phyloP scores from a whole-genome alignment of 2,888 invertebrate species.

The Metopia argyrocephala region DNA sequence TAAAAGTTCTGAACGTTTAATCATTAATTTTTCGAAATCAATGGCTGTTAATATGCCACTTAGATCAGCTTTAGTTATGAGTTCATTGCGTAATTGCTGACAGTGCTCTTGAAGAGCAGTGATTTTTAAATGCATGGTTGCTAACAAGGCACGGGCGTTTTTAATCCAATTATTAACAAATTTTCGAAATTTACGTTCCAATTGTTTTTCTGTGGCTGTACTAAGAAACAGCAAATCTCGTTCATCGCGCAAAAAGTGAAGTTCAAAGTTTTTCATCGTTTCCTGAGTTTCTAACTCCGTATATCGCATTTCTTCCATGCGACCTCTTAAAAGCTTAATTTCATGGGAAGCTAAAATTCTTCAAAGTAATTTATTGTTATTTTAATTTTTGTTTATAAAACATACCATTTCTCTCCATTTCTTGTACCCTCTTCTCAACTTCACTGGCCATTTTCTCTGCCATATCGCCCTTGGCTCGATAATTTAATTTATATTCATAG shows the following conservation, averaged over 20 bases:
- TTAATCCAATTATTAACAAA: constrained; percentile 81
- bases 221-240: constrained; percentile 70
- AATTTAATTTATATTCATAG: constrained; percentile 72
- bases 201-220: constrained; percentile 73
- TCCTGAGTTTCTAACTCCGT: constrained; percentile 79
- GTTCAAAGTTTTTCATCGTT: constrained; percentile 78
- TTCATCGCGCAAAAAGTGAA: constrained; percentile 72
- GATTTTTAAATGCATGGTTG: constrained; percentile 80
- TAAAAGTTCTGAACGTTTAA: constrained; percentile 79
- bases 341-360: constrained; percentile 68
- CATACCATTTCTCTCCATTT: constrained; percentile 69
- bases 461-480: constrained; percentile 73
- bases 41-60: constrained; percentile 80
- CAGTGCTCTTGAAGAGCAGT: constrained; percentile 79
- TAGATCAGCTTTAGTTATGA: constrained; percentile 79
- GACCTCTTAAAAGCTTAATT: constrained; percentile 76
- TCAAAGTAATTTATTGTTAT: not conserved
- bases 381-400: not conserved
- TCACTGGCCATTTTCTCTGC: constrained; percentile 73
- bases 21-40: constrained; percentile 81
- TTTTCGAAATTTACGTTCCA: constrained; percentile 75
- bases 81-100: constrained; percentile 74
- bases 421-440: constrained; percentile 69
- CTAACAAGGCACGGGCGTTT: constrained; percentile 79
- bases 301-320: constrained; percentile 79